Conservation (phyloP, 2,888 invertebrate species). For the Suillia variegata region DNA sequence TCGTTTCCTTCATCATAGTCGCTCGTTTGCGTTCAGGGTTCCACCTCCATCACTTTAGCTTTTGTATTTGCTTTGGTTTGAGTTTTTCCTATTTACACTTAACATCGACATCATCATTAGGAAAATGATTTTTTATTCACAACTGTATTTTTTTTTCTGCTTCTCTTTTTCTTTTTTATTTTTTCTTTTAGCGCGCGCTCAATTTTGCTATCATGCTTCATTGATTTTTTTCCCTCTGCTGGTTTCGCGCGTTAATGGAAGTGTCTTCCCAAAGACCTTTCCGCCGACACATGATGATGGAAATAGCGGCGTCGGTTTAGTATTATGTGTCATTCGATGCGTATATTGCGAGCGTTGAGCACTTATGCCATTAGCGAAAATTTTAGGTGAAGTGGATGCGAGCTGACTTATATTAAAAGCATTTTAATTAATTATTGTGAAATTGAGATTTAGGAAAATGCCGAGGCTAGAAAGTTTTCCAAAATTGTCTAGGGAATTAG, state of each 20-base stretch:
- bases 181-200: slow-evolving; percentile 29
- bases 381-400: too few relatives aligned
- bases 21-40: not conserved
- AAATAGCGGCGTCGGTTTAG: too few relatives aligned
- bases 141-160: too few relatives aligned
- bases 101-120: slow-evolving; percentile 37
- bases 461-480: too few relatives aligned
- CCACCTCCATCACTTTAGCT: not conserved
- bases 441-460: too few relatives aligned
- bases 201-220: slow-evolving; percentile 40
- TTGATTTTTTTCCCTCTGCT: slow-evolving; percentile 42
- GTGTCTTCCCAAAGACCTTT: slow-evolving; percentile 15
- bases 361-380: too few relatives aligned
- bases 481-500: too few relatives aligned
- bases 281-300: not conserved
- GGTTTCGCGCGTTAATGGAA: slow-evolving; percentile 39
- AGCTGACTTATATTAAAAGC: too few relatives aligned
- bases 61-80: not conserved
- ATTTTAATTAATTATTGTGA: too few relatives aligned
- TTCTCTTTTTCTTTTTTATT: too few relatives aligned
- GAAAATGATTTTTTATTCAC: slow-evolving; percentile 46
- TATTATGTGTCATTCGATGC: too few relatives aligned
- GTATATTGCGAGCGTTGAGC: too few relatives aligned
- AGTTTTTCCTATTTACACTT: not conserved
- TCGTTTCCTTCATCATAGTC: not conserved